A percentile compares a stretch with the other conserved stretches of the same genome.
These are phyloP conservation scores for Ruditapes philippinarum DNA, from an alignment of 1,140 invertebrate genomes.

Conservation along the genomic window DNA sequence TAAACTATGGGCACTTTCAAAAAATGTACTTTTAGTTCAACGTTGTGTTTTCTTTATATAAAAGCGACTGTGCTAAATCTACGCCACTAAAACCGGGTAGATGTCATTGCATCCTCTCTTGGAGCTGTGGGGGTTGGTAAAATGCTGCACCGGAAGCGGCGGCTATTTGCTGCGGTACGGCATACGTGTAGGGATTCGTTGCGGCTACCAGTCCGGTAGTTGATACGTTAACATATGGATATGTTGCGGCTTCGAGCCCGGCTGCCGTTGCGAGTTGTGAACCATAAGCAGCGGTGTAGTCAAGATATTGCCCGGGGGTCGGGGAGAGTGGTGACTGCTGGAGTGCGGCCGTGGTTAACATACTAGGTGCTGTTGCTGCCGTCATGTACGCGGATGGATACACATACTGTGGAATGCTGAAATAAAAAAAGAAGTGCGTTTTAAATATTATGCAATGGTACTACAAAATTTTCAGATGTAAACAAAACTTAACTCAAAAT, in stretches of 20 bases:
- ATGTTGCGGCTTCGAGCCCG: slow-evolving; percentile 69
- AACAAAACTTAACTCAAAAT: neutral
- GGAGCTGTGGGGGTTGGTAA: slow-evolving; percentile 78
- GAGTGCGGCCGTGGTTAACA: slow-evolving; percentile 67
- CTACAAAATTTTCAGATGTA: neutral
- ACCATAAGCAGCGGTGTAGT: slow-evolving; percentile 75
- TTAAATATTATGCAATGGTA: neutral
- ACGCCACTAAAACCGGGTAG: slow-evolving; percentile 29
- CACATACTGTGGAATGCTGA: slow-evolving; percentile 78
- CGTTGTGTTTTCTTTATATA: slow-evolving; percentile 20
- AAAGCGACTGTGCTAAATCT: slow-evolving; percentile 27
- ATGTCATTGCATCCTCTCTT: slow-evolving; percentile 77
- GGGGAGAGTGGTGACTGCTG: slow-evolving; percentile 77
- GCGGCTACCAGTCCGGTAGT: slow-evolving; percentile 52
- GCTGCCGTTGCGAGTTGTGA: slow-evolving; percentile 61
- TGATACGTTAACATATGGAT: slow-evolving; percentile 75
- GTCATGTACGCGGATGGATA: slow-evolving; percentile 77
- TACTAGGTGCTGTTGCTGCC: slow-evolving; percentile 56
- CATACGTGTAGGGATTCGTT: slow-evolving; percentile 77
- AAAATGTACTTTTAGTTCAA: neutral
- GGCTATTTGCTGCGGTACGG: slow-evolving; percentile 77
- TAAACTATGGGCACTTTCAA: neutral
- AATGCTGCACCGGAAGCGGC: slow-evolving; percentile 71
- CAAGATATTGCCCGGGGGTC: slow-evolving; percentile 64
- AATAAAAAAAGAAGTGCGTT: slow-evolving; percentile 55